A percentile compares a stretch with the other conserved stretches of the same genome.
Evolutionary conservation across 2,888 invertebrate genomes (phyloP).

Genomic region (Liopterus haemorrhoidalis): DNA sequence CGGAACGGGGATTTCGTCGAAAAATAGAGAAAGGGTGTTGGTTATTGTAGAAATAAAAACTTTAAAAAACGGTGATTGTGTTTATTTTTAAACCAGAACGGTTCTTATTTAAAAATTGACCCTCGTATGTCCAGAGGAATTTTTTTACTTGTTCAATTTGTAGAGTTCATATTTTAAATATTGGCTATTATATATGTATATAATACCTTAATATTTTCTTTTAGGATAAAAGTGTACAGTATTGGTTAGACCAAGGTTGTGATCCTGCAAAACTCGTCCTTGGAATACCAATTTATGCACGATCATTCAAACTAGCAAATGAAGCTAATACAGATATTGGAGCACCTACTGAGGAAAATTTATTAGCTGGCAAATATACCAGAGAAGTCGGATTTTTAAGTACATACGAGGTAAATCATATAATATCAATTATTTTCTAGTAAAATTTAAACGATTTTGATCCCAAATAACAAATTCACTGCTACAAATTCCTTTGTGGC

Average conservation of each 20-base stretch:
- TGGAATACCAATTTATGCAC: conserved; percentile 45
- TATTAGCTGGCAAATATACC: conserved; percentile 34
- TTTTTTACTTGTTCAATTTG: no score
- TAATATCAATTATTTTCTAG: no score
- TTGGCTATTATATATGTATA: not conserved
- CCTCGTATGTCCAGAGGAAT: no score
- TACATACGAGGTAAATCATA: conserved; percentile 15
- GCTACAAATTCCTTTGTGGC: no score
- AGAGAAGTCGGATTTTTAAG: conserved; percentile 29
- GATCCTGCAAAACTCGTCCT: conserved; percentile 43
- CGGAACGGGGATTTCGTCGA: no score
- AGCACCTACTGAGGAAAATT: conserved; percentile 31
- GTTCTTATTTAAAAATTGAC: no score
- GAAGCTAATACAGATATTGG: conserved; percentile 40
- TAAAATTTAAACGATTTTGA: no score
- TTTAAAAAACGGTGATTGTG: no score
- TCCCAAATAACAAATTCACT: no score
- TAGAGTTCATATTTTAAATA: not conserved
- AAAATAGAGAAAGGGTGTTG: no score
- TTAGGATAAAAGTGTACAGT: conserved; percentile 41
- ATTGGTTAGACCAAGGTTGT: conserved; percentile 42
- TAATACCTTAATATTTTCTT: conserved; percentile 9
- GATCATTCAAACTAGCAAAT: conserved; percentile 41
- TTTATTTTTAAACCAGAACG: no score
- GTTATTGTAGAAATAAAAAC: no score